phyloP scores from a whole-genome alignment of 1,140 invertebrate species.

The Bactericera cockerelli region DNA sequence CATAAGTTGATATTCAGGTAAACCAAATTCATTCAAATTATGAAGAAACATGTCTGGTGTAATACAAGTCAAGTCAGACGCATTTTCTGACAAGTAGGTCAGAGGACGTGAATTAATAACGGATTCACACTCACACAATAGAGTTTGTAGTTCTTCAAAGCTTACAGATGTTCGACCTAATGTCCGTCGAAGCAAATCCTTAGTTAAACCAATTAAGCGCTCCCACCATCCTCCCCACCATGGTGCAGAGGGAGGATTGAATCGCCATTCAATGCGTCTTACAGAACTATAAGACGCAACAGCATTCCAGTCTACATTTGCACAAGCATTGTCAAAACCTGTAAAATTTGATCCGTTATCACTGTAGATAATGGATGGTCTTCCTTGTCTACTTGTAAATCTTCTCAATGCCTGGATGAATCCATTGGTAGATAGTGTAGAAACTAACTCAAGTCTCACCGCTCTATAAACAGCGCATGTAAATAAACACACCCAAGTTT shows the following conservation, averaged over 20 bases:
- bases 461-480: constrained; percentile 27
- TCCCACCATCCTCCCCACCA: no score
- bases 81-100: constrained; percentile 23
- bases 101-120: constrained; percentile 22
- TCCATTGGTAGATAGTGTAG: constrained; percentile 21
- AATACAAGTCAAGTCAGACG: constrained; percentile 14
- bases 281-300: constrained; percentile 18
- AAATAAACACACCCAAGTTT: constrained; percentile 27
- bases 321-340: constrained; percentile 22
- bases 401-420: constrained; percentile 25
- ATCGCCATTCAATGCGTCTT: constrained; percentile 27
- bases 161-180: constrained; percentile 19
- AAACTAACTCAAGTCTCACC: constrained; percentile 27
- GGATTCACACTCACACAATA: constrained; percentile 19
- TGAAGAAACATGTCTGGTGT: constrained; percentile 23
- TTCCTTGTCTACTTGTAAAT: constrained; percentile 26
- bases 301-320: constrained; percentile 23
- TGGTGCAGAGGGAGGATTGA: constrained; percentile 29
- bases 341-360: constrained; percentile 30
- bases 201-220: constrained; percentile 24
- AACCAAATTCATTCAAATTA: constrained; percentile 18
- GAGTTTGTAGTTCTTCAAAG: constrained; percentile 21
- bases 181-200: constrained; percentile 19
- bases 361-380: constrained; percentile 27
- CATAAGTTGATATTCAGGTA: constrained; percentile 19